Evolutionary conservation across 2,888 invertebrate species (phyloP).

Genomic region (Tyria jacobaeae): DNA sequence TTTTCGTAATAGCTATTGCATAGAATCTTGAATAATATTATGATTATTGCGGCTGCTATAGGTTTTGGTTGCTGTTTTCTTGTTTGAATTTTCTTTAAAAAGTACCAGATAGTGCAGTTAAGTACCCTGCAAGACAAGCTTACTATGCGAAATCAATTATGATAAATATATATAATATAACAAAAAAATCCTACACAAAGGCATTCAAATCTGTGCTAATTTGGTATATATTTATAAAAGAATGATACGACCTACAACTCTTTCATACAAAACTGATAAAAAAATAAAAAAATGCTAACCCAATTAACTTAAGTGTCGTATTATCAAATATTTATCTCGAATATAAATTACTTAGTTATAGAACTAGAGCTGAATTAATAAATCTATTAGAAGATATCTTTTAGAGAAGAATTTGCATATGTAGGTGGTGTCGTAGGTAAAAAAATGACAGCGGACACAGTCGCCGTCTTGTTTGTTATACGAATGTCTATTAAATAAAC

Average conservation of each 20-base stretch:
- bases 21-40: constrained; percentile 1
- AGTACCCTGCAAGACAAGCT: no score
- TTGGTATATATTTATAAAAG: not conserved
- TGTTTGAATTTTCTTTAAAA: not conserved
- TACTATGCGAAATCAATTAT: not conserved
- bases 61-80: not conserved
- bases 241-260: not conserved
- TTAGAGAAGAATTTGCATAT: constrained; percentile 44
- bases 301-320: constrained; percentile 21
- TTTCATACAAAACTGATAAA: not conserved
- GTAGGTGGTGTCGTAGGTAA: constrained; percentile 14
- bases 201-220: not conserved
- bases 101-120: no score
- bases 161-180: not conserved
- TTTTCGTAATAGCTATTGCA: not conserved
- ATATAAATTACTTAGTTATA: constrained; percentile 17
- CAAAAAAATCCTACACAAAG: not conserved
- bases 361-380: constrained; percentile 14
- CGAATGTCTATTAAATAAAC: constrained; percentile 13
- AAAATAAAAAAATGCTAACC: constrained; percentile 11
- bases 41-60: not conserved
- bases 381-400: constrained; percentile 23
- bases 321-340: constrained; percentile 24
- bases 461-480: constrained; percentile 9
- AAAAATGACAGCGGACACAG: constrained; percentile 12